Evolutionary conservation across 2,888 invertebrate genomes (phyloP), one percentile per base, ranked within the genome.

Genomic region (Drosophila formosana): DNA sequence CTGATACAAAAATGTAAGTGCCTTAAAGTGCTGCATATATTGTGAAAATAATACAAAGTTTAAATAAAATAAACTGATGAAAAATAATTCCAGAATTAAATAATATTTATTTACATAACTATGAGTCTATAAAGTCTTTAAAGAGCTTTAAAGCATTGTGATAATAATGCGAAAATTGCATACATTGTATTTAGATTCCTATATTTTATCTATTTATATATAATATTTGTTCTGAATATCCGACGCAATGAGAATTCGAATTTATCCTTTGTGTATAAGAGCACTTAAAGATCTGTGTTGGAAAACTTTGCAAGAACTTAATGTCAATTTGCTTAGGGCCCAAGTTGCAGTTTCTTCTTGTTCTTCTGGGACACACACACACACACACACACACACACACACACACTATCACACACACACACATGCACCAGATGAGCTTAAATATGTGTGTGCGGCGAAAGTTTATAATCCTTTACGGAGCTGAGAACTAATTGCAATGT

Each of bases 401-500:
- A 28, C 7, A 30, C 9, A 37, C 11, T n/a, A n/a, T n/a, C n/a
- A 28, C 34, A 28, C 30, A 43, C 30, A 1, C 37, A 30, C 4
- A 34, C 18, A 26, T 34, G 32, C 25, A 32, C 26, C 39, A 51
- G 57, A 11, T 62, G 47, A 50, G 56, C 32, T 39, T 50, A 11
- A 55, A 49, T 67, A 58, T 66, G 57, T 62, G 61, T 64, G 49
- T 57, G 53, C 57, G 47, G 73, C 71, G 57, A 77, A 84, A 84
- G 78, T 86, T 86, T 87, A 84, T 90, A 90, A 90, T 90, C 89
- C 83, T 86, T 90, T 80, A 83, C 84, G 83, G 85, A 89, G 89
- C 88, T 87, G 87, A 80, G 82, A 90, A 89, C 90, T 90, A 90
- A 90, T 90, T 90, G 90, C 90, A 89, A 87, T 89, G 88, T 84